Conservation (phyloP, 2,888 invertebrate species). For the Pilophorus perplexus region DNA sequence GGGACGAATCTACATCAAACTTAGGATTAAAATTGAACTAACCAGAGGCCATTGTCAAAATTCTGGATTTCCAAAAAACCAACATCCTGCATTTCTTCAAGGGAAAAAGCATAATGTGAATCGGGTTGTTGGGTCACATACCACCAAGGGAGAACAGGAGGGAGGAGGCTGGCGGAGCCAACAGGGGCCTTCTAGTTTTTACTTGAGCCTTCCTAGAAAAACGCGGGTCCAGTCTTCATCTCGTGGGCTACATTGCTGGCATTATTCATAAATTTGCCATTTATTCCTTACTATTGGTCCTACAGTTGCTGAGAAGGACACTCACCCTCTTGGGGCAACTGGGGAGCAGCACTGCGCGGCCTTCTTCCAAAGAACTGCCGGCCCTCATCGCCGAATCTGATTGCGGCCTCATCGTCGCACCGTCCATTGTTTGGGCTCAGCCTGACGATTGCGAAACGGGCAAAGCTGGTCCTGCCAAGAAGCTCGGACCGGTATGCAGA, state of each 20-base stretch:
- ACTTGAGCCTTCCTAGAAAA: too few species aligned
- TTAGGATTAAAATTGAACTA: too few species aligned
- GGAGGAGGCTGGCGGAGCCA: too few species aligned
- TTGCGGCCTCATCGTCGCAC: slow-evolving; percentile 16
- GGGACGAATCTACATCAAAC: too few species aligned
- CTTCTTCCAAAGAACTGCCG: too few species aligned
- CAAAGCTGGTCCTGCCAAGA: slow-evolving; percentile 7
- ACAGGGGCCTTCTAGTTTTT: too few species aligned
- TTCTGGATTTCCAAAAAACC: neutral
- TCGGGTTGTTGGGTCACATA: neutral
- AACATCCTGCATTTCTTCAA: neutral
- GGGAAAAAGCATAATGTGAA: neutral
- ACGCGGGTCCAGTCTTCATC: too few species aligned
- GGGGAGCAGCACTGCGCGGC: neutral
- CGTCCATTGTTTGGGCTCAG: slow-evolving; percentile 17
- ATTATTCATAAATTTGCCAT: neutral
- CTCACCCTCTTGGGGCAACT: neutral
- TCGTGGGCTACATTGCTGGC: neutral
- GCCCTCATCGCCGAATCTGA: neutral
- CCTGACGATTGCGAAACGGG: slow-evolving; percentile 22
- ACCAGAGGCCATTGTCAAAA: too few species aligned
- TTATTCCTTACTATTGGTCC: too few species aligned
- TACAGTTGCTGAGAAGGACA: neutral
- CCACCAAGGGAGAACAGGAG: neutral
- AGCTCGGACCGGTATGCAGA: slow-evolving; percentile 23